Conservation (phyloP, 2,797 vertebrate species). For the Poecilia wingei region DNA sequence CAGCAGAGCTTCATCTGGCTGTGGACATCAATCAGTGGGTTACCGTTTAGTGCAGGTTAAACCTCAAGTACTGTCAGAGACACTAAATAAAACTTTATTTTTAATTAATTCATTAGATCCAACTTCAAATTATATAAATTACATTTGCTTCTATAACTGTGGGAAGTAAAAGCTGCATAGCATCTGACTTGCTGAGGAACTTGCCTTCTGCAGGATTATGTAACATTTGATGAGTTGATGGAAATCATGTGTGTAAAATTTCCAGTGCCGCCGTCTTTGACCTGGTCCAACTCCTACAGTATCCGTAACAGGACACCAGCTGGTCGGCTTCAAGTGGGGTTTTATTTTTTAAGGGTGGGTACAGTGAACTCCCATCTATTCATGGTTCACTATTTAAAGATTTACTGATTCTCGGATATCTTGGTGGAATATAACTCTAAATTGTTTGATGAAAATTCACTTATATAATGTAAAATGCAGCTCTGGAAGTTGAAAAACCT, state of each 20-base stretch:
- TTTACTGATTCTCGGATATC: background rate
- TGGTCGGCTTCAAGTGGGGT: background rate
- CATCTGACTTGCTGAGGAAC: background rate
- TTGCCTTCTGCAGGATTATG: background rate
- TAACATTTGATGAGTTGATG: background rate
- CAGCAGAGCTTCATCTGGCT: slow-evolving; percentile 20
- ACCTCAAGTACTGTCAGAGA: background rate
- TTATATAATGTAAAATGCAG: background rate
- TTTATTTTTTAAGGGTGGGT: background rate
- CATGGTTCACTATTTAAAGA: background rate
- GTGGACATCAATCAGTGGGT: background rate
- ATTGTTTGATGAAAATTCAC: background rate
- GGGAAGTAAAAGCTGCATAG: background rate
- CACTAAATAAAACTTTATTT: background rate
- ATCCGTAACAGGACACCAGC: background rate
- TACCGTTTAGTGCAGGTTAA: background rate
- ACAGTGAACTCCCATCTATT: background rate
- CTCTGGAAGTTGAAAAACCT: background rate
- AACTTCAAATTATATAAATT: background rate
- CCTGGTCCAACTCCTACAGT: background rate
- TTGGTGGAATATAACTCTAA: background rate
- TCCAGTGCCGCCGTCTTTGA: background rate
- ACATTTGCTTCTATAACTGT: background rate
- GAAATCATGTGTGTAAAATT: background rate
- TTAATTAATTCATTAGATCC: background rate